Percentiles rank a stretch among this genome's conserved stretches.
Conservation (phyloP, 2,888 invertebrate species). For the Napeogenes sylphis region DNA sequence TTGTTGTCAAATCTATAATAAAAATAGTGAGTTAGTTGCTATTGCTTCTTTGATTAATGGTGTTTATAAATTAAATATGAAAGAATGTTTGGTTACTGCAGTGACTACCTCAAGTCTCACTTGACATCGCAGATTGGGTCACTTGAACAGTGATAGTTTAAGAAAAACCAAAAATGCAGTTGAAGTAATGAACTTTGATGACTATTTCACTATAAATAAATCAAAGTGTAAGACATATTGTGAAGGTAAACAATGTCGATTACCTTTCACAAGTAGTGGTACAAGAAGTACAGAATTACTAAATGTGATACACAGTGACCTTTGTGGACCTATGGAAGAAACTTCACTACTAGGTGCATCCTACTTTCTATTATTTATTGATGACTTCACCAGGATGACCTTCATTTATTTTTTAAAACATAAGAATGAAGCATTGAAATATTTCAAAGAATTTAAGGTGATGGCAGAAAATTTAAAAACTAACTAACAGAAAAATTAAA, state of each 20-base stretch:
- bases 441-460: conserved; percentile 34
- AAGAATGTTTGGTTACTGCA: conserved; percentile 22
- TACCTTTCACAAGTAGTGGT: conserved; percentile 34
- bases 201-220: conserved; percentile 24
- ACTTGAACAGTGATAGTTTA: conserved; percentile 25
- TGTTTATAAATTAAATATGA: conserved; percentile 21
- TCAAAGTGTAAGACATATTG: conserved; percentile 29
- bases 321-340: conserved; percentile 30
- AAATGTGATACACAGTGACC: no score
- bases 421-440: conserved; percentile 37
- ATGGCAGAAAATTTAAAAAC: conserved; percentile 38
- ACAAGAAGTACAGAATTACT: conserved; percentile 30
- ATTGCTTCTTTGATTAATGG: conserved; percentile 13
- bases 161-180: conserved; percentile 28
- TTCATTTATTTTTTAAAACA: conserved; percentile 38
- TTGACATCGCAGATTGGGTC: conserved; percentile 31
- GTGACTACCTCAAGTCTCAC: conserved; percentile 17
- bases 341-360: conserved; percentile 26
- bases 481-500: conserved; percentile 38
- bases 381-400: conserved; percentile 34
- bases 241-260: conserved; percentile 36
- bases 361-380: conserved; percentile 41
- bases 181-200: conserved; percentile 22
- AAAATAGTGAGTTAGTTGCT: conserved; percentile 15
- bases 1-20: conserved; percentile 19